Percentiles rank a stretch among this genome's conserved stretches.
Conservation (phyloP, 1,140 invertebrate species). For the honey bee (Apis mellifera) region Amel_HAv3.1 CM009939.2:2946001-2946500, state of each 20-base stretch:
- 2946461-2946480: not conserved
- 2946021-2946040: not conserved
- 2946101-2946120: no score
- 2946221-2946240: not conserved
- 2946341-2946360: not conserved
- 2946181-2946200: constrained; percentile 4
- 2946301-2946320: constrained; percentile 14
- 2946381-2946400: not conserved
- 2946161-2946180: not conserved
- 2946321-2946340: not conserved
- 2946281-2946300: constrained; percentile 20
- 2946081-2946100: not conserved
- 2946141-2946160: not conserved
- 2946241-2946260: not conserved
- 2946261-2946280: not conserved
- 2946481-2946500: not conserved
- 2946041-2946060: not conserved
- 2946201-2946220: constrained; percentile 25
- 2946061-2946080: not conserved
- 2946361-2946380: constrained; percentile 7
- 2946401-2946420: not conserved
- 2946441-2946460: not conserved
- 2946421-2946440: constrained; percentile 5
- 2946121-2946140: not conserved
- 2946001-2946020: not conserved